Percentiles rank a stretch among this genome's conserved stretches.
These are phyloP conservation scores for Polietes domitor DNA, from an alignment of 2,888 invertebrate species.

Conservation along the genomic window DNA sequence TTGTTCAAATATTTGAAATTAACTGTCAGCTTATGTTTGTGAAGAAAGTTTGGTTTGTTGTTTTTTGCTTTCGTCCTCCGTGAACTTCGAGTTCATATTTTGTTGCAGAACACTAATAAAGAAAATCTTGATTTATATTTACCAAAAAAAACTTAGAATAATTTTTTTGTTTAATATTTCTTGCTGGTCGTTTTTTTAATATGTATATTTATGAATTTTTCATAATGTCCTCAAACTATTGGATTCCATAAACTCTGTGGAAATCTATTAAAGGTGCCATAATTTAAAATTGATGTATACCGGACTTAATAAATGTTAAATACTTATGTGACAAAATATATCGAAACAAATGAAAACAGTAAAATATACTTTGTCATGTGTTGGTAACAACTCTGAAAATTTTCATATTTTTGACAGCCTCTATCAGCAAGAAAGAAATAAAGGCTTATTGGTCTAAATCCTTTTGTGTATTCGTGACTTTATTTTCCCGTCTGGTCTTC, in stretches of 20 bases:
- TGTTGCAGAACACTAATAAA: neutral
- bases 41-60: neutral
- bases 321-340: neutral
- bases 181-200: neutral
- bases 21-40: neutral
- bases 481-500: too few species aligned
- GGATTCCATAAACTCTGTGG: neutral
- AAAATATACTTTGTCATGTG: too few species aligned
- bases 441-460: too few species aligned
- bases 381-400: too few species aligned
- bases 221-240: neutral
- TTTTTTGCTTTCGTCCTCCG: neutral
- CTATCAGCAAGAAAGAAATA: too few species aligned
- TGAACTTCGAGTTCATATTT: neutral
- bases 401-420: too few species aligned
- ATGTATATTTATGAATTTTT: neutral
- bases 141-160: neutral
- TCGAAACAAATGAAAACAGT: neutral
- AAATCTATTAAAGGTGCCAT: constrained; percentile 38
- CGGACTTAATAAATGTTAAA: constrained; percentile 16
- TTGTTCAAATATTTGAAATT: neutral
- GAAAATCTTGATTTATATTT: neutral
- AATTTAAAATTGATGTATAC: constrained; percentile 44
- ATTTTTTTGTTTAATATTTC: neutral
- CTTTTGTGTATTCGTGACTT: too few species aligned